These are phyloP conservation scores for Pipistrellus pygmaeus DNA, from an alignment of 2,797 vertebrate genomes.

Conservation along the genomic window DNA sequence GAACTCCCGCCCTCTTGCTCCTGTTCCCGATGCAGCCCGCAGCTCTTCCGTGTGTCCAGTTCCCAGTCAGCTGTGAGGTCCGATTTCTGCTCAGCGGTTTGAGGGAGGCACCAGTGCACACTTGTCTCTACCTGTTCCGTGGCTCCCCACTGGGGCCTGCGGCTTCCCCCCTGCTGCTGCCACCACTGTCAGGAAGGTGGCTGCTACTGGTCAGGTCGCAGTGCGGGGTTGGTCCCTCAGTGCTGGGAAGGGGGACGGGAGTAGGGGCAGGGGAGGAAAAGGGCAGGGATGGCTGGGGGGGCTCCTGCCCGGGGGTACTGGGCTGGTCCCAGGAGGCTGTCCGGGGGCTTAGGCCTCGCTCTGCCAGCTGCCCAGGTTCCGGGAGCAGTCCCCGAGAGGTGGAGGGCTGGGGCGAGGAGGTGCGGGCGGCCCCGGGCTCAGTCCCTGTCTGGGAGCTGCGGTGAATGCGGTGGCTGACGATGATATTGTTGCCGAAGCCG, in stretches of 20 bases:
- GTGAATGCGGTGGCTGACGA: constrained; percentile 98
- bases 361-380: constrained; percentile 84
- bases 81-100: constrained; percentile 87
- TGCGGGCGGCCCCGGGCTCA: constrained; percentile 81
- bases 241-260: constrained; percentile 81
- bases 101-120: constrained; percentile 85
- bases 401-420: constrained; percentile 82
- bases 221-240: constrained; percentile 87
- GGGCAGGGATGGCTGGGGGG: constrained; percentile 75
- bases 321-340: constrained; percentile 86
- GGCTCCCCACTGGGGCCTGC: constrained; percentile 85
- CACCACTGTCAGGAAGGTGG: constrained; percentile 85
- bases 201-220: constrained; percentile 86
- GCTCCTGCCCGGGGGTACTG: constrained; percentile 76
- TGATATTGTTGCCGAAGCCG: constrained; percentile 98
- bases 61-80: constrained; percentile 88
- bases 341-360: constrained; percentile 83
- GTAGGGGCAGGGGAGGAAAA: constrained; percentile 64
- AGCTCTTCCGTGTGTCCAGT: constrained; percentile 64
- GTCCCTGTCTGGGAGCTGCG: constrained; percentile 96
- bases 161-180: constrained; percentile 72
- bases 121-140: constrained; percentile 88
- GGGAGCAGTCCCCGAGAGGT: constrained; percentile 86
- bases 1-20: constrained; percentile 20
- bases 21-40: constrained; percentile 1